Base-by-base conservation (phyloP, 2,797 vertebrate genomes). In the Pachyuromys duprasi region DNA sequence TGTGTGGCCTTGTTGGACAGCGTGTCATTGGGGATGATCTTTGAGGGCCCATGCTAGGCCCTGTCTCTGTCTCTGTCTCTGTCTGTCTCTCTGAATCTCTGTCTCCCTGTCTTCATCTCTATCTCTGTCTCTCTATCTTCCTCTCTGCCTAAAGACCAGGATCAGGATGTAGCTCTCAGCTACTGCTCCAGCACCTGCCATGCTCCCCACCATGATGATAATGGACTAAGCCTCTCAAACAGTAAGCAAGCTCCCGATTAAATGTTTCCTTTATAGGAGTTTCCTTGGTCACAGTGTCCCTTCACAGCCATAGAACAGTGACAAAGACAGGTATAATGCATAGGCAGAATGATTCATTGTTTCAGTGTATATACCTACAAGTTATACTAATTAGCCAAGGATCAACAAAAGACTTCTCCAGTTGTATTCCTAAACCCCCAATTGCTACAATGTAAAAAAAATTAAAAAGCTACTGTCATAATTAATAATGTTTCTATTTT, bases 301-400 rank as follows among this genome's bases (percentile, higher is more conserved):
- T 53, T 36, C 82, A 53, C 20, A 36, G 22, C 31, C 53, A 53
- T 31, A 82, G 36, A 63, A 63, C 39, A 69, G 31, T 53, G 42
- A 86, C 42, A 4, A 53, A 63, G 57, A 39, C 24, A 42, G 33
- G 39, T 92, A 53, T 7, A 79, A 74, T 75, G 86, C 17, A 33
- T 13, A 91, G 12, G 42, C 74, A 87, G 60, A 91, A 94, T 53
- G 31, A 63, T 60, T 53, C 53, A 49, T 76, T 83, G 1, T 80
- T 94, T 92, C 75, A 91, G 95, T 63, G 12, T 74, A 84, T 91
- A 67, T 49, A 95, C 69, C 57, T 95, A 20, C 39, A 86, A 95
- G 15, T n/a, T 49, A 69, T 55, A 62, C 53, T 80, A 87, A 89
- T 91, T 92, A 93, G 78, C 76, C 79, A 86, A 70, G n/a, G 55